Base-by-base conservation (phyloP, 2,797 vertebrate genomes). In the Cheirogaleus major region DNA sequence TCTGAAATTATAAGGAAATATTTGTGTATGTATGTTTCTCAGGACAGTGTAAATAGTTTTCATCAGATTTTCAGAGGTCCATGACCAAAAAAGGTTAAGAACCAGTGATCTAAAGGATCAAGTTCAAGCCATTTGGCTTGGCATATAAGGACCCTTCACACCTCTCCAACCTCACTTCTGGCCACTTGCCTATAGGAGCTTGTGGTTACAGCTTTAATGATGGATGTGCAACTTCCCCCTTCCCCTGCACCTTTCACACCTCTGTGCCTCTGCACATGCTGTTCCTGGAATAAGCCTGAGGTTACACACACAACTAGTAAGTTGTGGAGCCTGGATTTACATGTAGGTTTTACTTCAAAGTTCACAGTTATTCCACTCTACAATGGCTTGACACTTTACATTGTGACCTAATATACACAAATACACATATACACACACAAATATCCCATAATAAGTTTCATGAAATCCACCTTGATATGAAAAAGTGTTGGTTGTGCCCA, bases 41-140 rank as follows among this genome's bases (percentile, higher is more conserved):
- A 27, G 59, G 41, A 85, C 6, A 84, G 18, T 88, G 11, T 83
- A 72, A 48, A 96, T 5, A 86, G 87, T 27, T 96, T 93, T 93
- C 41, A 84, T 63, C 38, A 72, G 43, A 87, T 87, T 93, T 95
- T 90, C 52, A 38, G 73, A 32, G 18, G 52, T 81, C 50, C 78
- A 41, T 7, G 48, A 86, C 10, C 25, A 70, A 95, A 84, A 72
- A 70, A 86, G 41, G 9, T 92, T 80, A 95, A 80, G 75, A 97
- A 95, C 52, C 45, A 94, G 70, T 93, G 80, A 86, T 35, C n/a
- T 89, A 72, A 90, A 93, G 20, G 32, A 94, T 91, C 48, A 92
- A 93, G 50, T 95, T 48, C 23, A 78, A 80, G n/a, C 41, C 81
- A 57, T 69, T 69, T 88, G 81, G 55, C 32, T 88, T 94, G 65